Base-by-base conservation (phyloP, 1,140 invertebrate genomes). In the Sipha flava region DNA sequence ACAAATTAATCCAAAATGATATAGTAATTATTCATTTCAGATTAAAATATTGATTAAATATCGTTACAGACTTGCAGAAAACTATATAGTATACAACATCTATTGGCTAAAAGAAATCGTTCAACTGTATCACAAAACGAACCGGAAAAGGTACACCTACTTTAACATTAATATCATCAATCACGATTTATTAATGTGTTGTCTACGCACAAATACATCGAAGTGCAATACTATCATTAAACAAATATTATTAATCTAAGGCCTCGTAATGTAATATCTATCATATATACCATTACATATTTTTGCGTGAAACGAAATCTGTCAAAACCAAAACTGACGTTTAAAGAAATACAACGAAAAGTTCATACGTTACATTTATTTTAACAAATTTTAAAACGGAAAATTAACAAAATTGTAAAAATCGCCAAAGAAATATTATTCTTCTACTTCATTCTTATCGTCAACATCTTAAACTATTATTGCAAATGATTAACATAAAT, bases 51-150 rank as follows among this genome's bases (percentile, higher is more conserved):
- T 9, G 0, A 12, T 23, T 0, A 23, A 21, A 45, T 31, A 29
- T 47, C 29, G 16, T 59, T 77, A 26, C 49, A 77, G 73, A 59
- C 52, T 10, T 77, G 73, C 52, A 77, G 73, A 59, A 77, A 77
- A 77, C 10, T 77, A 9, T 57, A 57, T n/a, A 57, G 73, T n/a
- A 77, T 77, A 43, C 73, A 77, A 77, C 73, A 77, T 77, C 16
- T 77, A 37, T 59, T 77, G 34, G n/a, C 73, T 26, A 77, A 77
- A 77, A 77, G 73, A 18, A 77, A 77, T 29, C 73, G 59, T 14
- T 77, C 73, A 45, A 43, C 73, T 3, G 14, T 77, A 26, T 43
- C 73, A 29, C 52, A 77, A 40, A 77, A 54, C 16, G 73, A 77
- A 12, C 2, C 23, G 0, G 73, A 77, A 26, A 77, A 77, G 73